Evolutionary conservation across 2,113 vertebrate genomes (phyloP), one percentile per base, ranked within the genome.

Genomic region (Rhadina sibilatrix): DNA sequence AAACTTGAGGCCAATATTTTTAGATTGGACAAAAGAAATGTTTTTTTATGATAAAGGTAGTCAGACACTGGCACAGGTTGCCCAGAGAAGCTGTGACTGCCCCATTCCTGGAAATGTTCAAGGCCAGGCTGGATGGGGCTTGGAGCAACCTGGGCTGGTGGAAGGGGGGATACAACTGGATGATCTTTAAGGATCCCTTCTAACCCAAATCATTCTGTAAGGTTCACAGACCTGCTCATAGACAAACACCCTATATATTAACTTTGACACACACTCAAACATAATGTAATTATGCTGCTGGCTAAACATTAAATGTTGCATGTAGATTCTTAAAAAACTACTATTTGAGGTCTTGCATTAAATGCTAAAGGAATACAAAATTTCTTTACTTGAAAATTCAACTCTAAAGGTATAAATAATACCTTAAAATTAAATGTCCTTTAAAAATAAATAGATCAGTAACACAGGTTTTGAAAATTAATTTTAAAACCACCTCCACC

Each of bases 41-140:
- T 0, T 2, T 20, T 47, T 22, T 47, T 23, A 42, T 16, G 0
- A 3, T 37, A 13, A 61, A 6, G 4, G 18, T 16, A 27, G 63
- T 65, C 9, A 87, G 66, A 5, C 18, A 25, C 31, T 64, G n/a
- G 44, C 27, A 49, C 17, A 66, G 6, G 33, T 0, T 75, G 15
- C 24, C 50, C 57, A 80, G n/a, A 50, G 21, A 40, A 76, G 31
- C 4, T 70, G 61, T 28, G 28, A 28, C 38, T 71, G 13, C 19
- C 22, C 22, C 56, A 76, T 33, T 50, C 12, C 1, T 66, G 42
- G 5, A 52, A 78, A 7, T 8, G 20, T 17, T 42, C 61, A 59
- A 76, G 13, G 33, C 20, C 49, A 82, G 40, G 33, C 0, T 74
- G 33, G 35, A 28, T 5, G 11, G 22, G 38, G 7, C 42, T 83